These are phyloP conservation scores for Nannobrachium achirus DNA, from an alignment of 2,113 vertebrate species.

Conservation along the genomic window DNA sequence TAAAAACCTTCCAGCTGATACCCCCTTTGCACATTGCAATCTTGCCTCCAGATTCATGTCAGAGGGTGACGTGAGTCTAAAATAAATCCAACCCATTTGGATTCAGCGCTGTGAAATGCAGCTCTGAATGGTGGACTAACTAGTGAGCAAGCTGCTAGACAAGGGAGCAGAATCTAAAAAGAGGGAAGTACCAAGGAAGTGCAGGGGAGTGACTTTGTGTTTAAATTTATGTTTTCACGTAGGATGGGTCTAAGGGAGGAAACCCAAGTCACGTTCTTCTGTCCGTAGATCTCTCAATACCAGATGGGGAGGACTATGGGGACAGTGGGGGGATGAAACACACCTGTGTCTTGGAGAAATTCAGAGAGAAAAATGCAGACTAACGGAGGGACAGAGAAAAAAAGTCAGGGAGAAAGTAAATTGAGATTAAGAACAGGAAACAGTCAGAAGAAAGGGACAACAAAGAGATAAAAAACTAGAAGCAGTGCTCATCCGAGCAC, in stretches of 20 bases:
- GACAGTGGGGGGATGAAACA: slow-evolving; percentile 12
- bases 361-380: neutral
- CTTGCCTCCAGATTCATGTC: slow-evolving; percentile 47
- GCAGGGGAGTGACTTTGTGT: no score
- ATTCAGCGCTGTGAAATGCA: slow-evolving; percentile 65
- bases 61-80: slow-evolving; percentile 38
- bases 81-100: slow-evolving; percentile 53
- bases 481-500: no score
- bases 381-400: no score
- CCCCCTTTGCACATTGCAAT: slow-evolving; percentile 44
- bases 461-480: no score
- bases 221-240: slow-evolving; percentile 25
- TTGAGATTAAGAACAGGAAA: neutral
- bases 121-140: slow-evolving; percentile 49
- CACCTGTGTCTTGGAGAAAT: slow-evolving; percentile 14
- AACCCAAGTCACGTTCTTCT: slow-evolving; percentile 22
- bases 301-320: slow-evolving; percentile 27
- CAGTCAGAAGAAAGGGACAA: neutral
- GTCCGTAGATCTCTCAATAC: slow-evolving; percentile 25
- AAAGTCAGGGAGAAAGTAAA: no score
- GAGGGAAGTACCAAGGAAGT: no score
- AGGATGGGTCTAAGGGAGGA: slow-evolving; percentile 15
- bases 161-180: slow-evolving; percentile 1
- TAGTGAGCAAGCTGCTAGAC: no score
- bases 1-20: slow-evolving; percentile 28